Evolutionary conservation across 2,888 invertebrate species (phyloP).

Genomic region (Stenchaetothrips biformis): DNA sequence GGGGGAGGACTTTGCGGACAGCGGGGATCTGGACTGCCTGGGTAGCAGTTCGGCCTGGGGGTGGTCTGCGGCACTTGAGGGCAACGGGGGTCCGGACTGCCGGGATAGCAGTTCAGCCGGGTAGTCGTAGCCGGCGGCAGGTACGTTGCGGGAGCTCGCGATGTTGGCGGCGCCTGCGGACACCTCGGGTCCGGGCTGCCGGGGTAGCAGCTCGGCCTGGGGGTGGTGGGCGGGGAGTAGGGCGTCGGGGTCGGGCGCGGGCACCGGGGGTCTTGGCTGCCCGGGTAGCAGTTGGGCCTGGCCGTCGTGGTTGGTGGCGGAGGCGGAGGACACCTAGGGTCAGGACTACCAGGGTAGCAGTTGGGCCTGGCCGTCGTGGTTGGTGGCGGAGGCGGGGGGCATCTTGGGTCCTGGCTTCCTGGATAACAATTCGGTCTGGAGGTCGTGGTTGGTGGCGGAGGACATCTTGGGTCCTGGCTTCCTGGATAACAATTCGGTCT

Average conservation of each 20-base stretch:
- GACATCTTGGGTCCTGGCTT: slow-evolving; percentile 30
- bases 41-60: slow-evolving; percentile 35
- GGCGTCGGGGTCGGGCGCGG: neutral
- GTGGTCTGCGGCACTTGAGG: slow-evolving; percentile 37
- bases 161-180: slow-evolving; percentile 31
- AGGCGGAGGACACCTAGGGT: slow-evolving; percentile 40
- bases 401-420: slow-evolving; percentile 41
- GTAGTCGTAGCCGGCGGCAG: slow-evolving; percentile 39
- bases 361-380: slow-evolving; percentile 35
- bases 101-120: slow-evolving; percentile 40
- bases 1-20: slow-evolving; percentile 37
- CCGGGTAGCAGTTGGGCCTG: slow-evolving; percentile 40
- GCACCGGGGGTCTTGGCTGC: slow-evolving; percentile 38
- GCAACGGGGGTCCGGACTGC: slow-evolving; percentile 40
- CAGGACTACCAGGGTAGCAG: slow-evolving; percentile 38
- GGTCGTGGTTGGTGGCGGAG: slow-evolving; percentile 35
- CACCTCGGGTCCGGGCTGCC: slow-evolving; percentile 38
- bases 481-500: neutral
- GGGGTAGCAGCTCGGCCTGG: neutral
- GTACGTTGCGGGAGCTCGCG: too few species aligned
- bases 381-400: slow-evolving; percentile 36
- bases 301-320: slow-evolving; percentile 32
- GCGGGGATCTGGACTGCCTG: slow-evolving; percentile 38
- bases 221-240: neutral
- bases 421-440: slow-evolving; percentile 37